Evolutionary conservation across 2,113 vertebrate genomes (phyloP).

Genomic region (Phylloscopus whistleri): DNA sequence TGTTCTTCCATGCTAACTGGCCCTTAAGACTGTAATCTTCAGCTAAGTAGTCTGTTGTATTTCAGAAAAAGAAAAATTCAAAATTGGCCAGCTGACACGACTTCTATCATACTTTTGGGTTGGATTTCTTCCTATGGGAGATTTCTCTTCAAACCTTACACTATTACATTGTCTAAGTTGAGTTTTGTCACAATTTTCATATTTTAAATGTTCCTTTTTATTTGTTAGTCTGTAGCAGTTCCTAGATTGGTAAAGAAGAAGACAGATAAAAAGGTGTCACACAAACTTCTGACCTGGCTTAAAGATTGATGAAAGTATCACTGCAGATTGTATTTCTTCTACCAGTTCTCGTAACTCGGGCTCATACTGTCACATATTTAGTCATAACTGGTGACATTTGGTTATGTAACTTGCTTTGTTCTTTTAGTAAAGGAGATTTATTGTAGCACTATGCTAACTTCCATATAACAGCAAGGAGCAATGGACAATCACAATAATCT

Average conservation of each 20-base stretch:
- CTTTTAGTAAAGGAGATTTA: neutral
- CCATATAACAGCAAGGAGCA: neutral
- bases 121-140: neutral
- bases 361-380: neutral
- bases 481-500: neutral
- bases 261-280: neutral
- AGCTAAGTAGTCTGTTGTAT: neutral
- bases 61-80: neutral
- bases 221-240: neutral
- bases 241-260: neutral
- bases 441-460: neutral
- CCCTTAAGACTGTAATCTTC: slow-evolving; percentile 34
- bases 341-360: neutral
- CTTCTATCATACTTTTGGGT: neutral
- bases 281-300: neutral
- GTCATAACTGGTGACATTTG: neutral
- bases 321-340: neutral
- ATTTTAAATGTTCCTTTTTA: slow-evolving; percentile 19
- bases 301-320: neutral
- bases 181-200: neutral
- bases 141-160: slow-evolving; percentile 4
- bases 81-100: neutral
- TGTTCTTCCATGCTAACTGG: slow-evolving; percentile 48
- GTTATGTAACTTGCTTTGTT: neutral
- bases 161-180: neutral